Evolutionary conservation across 1,140 invertebrate genomes (phyloP), one percentile per base, ranked within the genome.

Genomic region (Agrypnia vestita): DNA sequence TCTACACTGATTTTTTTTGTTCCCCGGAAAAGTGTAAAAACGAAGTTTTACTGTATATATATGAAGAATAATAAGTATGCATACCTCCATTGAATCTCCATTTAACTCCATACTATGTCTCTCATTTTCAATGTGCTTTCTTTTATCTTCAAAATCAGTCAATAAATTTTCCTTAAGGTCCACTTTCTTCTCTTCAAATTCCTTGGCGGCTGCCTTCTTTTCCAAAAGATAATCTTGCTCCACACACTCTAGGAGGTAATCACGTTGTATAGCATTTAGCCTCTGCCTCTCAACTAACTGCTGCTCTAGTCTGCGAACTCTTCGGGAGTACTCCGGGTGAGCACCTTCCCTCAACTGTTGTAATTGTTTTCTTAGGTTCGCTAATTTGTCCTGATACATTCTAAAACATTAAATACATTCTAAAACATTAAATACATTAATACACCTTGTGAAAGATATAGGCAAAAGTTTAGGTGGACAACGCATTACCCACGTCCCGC

Each of bases 181-280:
- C 82, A 96, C 91, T 86, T 97, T 97, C 86, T 98, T 98, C 84
- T 99, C 97, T 87, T 99, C 97, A 91, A 97, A 97, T 84, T 99
- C 97, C 87, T 96, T 95, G 0, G 92, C 93, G 3, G 97, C 95
- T 35, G 94, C 93, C 87, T 95, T 95, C 86, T 96, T 96, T 86
- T 99, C 98, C 46, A 93, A 91, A 80, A 95, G 90, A 85, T 96
- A 98, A 84, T 98, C 97, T 79, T 93, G 91, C 85, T 98, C 96
- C 4, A 97, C 94, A 84, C 94, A 93, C 83, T 97, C 95, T 8
- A 94, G 92, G 89, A 96, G 92, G 84, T 96, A 95, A 61, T 97
- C 95, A 83, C 93, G 87, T 76, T 96, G 94, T 82, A 97, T 94
- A 83, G 93, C 93, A 89, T 97, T 98, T 9, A 97, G 86, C 6